phyloP scores from a whole-genome alignment of 2,888 invertebrate genomes.

The Luperina testacea region DNA sequence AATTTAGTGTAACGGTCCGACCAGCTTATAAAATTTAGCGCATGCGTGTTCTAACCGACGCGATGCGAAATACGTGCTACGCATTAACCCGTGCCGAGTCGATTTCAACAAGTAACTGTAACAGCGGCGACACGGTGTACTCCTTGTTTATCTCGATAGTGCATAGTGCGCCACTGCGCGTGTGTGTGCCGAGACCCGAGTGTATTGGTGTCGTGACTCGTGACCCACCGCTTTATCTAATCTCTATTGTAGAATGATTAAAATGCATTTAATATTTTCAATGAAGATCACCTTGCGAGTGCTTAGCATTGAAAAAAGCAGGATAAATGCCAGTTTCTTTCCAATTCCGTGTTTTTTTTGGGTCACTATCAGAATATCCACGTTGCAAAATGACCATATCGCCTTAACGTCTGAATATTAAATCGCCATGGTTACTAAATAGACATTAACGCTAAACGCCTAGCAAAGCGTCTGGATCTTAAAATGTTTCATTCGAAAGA shows the following conservation, averaged over 20 bases:
- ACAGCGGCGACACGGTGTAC: slow-evolving; percentile 66
- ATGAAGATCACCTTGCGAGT: slow-evolving; percentile 63
- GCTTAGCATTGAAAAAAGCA: slow-evolving; percentile 8
- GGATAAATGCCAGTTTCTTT: too few species aligned
- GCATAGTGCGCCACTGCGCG: slow-evolving; percentile 43
- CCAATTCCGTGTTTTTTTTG: too few species aligned
- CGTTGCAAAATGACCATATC: too few species aligned
- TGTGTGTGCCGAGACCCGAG: slow-evolving; percentile 57
- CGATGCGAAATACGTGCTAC: slow-evolving; percentile 68
- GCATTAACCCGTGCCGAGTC: slow-evolving; percentile 58
- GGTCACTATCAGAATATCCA: too few species aligned
- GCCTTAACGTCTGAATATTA: too few species aligned
- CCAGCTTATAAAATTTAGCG: slow-evolving; percentile 74
- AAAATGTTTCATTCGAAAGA: too few species aligned
- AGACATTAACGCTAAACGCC: too few species aligned
- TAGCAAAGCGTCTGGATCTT: too few species aligned
- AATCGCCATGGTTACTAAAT: too few species aligned
- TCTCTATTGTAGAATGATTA: slow-evolving; percentile 60
- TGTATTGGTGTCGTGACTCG: slow-evolving; percentile 58
- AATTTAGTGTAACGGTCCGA: slow-evolving; percentile 73
- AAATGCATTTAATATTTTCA: slow-evolving; percentile 59
- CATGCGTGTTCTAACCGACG: slow-evolving; percentile 67
- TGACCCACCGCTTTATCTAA: slow-evolving; percentile 68
- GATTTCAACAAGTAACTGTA: slow-evolving; percentile 56
- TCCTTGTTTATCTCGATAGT: slow-evolving; percentile 68